These are phyloP conservation scores for Forbesichthys agassizii DNA, from an alignment of 2,113 vertebrate species.

Conservation along the genomic window DNA sequence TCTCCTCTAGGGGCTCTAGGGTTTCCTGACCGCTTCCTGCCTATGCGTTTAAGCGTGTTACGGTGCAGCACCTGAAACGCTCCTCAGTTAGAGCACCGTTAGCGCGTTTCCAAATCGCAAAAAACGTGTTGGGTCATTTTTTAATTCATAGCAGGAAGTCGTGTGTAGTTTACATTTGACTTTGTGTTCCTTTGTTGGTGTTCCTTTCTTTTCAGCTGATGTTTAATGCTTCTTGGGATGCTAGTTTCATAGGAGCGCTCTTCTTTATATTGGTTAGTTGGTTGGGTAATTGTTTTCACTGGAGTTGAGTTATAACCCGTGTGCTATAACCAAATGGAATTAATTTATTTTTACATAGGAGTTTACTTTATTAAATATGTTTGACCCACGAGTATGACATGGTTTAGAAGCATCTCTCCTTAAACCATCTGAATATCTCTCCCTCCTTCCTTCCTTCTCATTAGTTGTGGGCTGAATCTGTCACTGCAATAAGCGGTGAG, in stretches of 20 bases:
- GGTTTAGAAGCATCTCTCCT: conserved; percentile 23
- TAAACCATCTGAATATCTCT: background rate
- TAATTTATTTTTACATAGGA: background rate
- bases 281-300: background rate
- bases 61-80: conserved; percentile 9
- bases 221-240: conserved; percentile 26
- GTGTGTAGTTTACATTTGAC: background rate
- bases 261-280: conserved; percentile 4
- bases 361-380: conserved; percentile 16
- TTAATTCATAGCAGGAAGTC: conserved; percentile 29
- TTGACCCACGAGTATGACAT: conserved; percentile 16
- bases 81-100: conserved; percentile 34
- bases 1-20: conserved; percentile 42
- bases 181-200: background rate
- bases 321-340: too few relatives aligned
- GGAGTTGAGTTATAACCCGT: too few relatives aligned
- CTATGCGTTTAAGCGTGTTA: conserved; percentile 31
- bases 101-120: conserved; percentile 45
- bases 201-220: conserved; percentile 32
- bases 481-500: conserved; percentile 67
- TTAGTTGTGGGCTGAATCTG: conserved; percentile 48
- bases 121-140: conserved; percentile 35
- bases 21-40: conserved; percentile 54
- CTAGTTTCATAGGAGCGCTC: background rate
- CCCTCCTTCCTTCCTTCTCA: conserved; percentile 5